Conservation (phyloP, 2,113 vertebrate genomes). For the Oryzias woworae region DNA sequence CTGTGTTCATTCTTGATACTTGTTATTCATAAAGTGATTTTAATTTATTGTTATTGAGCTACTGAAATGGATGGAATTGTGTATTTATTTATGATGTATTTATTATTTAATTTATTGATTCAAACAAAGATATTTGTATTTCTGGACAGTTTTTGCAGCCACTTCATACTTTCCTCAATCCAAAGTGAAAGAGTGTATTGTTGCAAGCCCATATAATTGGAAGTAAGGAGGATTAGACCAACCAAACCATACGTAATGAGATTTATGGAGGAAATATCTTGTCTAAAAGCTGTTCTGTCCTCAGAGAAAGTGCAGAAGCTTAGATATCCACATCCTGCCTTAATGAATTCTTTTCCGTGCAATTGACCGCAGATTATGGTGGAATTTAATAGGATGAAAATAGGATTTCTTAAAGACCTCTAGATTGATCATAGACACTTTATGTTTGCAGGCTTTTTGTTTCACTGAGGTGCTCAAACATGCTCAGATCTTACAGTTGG, state of each 20-base stretch:
- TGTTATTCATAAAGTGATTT: too few species aligned
- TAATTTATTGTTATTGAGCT: too few species aligned
- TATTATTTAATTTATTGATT: too few species aligned
- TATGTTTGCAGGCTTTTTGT: slow-evolving; percentile 14
- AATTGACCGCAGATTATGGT: slow-evolving; percentile 51
- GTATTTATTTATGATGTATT: too few species aligned
- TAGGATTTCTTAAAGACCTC: slow-evolving; percentile 34
- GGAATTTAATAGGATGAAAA: slow-evolving; percentile 53
- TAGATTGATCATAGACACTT: slow-evolving; percentile 44
- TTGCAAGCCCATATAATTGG: too few species aligned
- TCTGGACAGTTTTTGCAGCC: background rate
- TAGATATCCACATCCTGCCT: slow-evolving; percentile 27
- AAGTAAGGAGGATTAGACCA: slow-evolving; percentile 22
- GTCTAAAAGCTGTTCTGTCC: slow-evolving; percentile 30
- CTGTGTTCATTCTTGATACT: too few species aligned
- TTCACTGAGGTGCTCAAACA: slow-evolving; percentile 13
- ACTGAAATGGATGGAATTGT: too few species aligned
- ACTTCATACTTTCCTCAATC: background rate
- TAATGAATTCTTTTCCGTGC: slow-evolving; percentile 60
- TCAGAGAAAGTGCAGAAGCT: slow-evolving; percentile 32
- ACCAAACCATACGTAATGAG: slow-evolving; percentile 32
- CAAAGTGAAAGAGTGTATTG: background rate
- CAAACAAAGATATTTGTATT: too few species aligned
- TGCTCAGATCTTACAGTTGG: background rate
- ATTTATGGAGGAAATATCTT: slow-evolving; percentile 36